Base-by-base conservation (phyloP, 2,113 vertebrate species). In the Saguinus imperator region DNA sequence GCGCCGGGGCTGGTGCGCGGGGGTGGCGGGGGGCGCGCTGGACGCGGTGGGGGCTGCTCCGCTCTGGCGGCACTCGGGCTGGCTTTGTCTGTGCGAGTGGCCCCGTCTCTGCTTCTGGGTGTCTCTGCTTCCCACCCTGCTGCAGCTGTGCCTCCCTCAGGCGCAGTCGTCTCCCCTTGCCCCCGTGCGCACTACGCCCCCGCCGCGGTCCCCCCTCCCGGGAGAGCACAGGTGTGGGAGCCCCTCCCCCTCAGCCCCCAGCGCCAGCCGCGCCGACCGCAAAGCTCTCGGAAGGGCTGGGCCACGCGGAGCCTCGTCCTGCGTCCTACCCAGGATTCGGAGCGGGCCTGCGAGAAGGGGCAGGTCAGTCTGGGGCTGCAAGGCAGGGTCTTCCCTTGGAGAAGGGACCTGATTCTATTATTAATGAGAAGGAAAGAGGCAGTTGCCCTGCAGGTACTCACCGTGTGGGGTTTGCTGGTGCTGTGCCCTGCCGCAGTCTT, bases 101-200 rank as follows among this genome's bases (percentile, higher is more conserved):
- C 48, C 21, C 2, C 5, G 48, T 73, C 61, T 27, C 14, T 0
- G 29, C 35, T 13, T 48, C 90, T 14, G 52, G 37, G 79, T 20
- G 75, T 97, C 97, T 98, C 98, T 97, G 72, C n/a, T 29, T 50
- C 29, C 48, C 58, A 2, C 40, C 6, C 40, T 61, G 77, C 55
- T 75, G 64, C 10, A 64, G 55, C 13, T 94, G 43, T 58, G 57
- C 86, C 20, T 68, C 37, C 57, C 45, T 29, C 55, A 21, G 92
- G 61, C 48, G 64, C 43, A 5, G 17, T 13, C 17, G 7, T 55
- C 66, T 58, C 23, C 77, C 27, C 17, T 37, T 1, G 3, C 29
- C 4, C 23, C 14, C 6, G 2, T 27, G 43, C 6, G 16, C 32
- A 14, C 32, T 6, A n/a, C n/a, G 45, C 81, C 70, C 35, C 35